These are phyloP conservation scores for Copsychus sechellarum DNA, from an alignment of 2,113 vertebrate genomes.

Conservation along the genomic window DNA sequence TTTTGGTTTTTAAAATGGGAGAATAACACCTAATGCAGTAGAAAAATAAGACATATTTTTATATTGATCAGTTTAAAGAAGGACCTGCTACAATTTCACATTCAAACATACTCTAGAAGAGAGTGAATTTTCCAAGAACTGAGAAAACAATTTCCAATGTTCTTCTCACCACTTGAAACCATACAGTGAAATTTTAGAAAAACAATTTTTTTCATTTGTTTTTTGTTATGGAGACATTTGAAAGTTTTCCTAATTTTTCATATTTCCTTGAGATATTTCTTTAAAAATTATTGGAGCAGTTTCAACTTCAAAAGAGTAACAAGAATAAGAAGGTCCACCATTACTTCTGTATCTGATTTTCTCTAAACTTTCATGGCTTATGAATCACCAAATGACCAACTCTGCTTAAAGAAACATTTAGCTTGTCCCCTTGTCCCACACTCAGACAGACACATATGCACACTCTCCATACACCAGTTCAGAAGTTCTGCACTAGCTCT, in stretches of 20 bases:
- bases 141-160: background rate
- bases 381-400: background rate
- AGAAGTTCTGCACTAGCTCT: background rate
- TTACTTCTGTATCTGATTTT: background rate
- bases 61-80: background rate
- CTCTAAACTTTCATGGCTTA: background rate
- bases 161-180: background rate
- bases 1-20: background rate
- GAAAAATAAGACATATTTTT: background rate
- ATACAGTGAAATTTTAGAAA: background rate
- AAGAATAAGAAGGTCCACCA: background rate
- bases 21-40: background rate
- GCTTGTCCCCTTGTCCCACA: background rate
- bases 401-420: background rate
- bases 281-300: background rate
- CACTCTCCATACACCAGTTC: background rate
- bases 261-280: background rate
- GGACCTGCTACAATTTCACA: background rate
- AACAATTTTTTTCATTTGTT: background rate
- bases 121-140: background rate
- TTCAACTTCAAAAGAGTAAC: background rate
- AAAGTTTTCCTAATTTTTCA: background rate
- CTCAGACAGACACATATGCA: background rate
- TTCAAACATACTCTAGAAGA: background rate
- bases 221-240: background rate